These are phyloP conservation scores for Amphipyra berbera DNA, from an alignment of 2,888 invertebrate species.

Conservation along the genomic window DNA sequence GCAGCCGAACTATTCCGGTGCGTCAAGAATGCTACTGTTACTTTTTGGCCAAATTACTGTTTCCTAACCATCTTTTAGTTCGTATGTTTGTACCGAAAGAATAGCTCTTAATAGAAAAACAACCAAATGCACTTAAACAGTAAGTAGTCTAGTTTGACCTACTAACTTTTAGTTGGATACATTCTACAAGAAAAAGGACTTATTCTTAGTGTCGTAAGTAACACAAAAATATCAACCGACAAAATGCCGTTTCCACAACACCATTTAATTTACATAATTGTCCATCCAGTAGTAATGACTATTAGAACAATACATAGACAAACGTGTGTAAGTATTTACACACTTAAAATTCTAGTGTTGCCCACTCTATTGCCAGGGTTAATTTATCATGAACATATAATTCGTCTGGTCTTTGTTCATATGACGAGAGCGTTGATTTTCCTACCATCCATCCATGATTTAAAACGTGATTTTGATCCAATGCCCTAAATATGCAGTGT, in stretches of 20 bases:
- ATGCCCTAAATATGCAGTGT: too few species aligned
- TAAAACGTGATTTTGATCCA: too few species aligned
- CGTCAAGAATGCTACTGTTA: too few species aligned
- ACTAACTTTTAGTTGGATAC: slow-evolving; percentile 16
- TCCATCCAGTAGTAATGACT: not conserved
- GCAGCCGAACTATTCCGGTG: too few species aligned
- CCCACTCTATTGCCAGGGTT: too few species aligned
- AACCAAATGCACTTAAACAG: slow-evolving; percentile 23
- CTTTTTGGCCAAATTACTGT: not conserved
- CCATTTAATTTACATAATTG: slow-evolving; percentile 31
- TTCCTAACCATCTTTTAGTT: not conserved
- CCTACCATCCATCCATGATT: too few species aligned
- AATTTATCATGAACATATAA: too few species aligned
- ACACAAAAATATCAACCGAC: slow-evolving; percentile 1
- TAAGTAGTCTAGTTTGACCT: slow-evolving; percentile 17
- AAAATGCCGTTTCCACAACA: slow-evolving; percentile 8
- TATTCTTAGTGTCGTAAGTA: not conserved
- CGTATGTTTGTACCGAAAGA: slow-evolving; percentile 6
- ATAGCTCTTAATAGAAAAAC: slow-evolving; percentile 14
- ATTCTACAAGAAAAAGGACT: slow-evolving; percentile 18
- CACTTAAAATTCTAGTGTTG: too few species aligned
- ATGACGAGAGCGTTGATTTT: too few species aligned
- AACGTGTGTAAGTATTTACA: too few species aligned
- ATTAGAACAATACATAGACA: not conserved
- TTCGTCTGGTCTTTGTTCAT: too few species aligned